Evolutionary conservation across 2,797 vertebrate species (phyloP).

Genomic region (Anabacerthia variegaticeps): DNA sequence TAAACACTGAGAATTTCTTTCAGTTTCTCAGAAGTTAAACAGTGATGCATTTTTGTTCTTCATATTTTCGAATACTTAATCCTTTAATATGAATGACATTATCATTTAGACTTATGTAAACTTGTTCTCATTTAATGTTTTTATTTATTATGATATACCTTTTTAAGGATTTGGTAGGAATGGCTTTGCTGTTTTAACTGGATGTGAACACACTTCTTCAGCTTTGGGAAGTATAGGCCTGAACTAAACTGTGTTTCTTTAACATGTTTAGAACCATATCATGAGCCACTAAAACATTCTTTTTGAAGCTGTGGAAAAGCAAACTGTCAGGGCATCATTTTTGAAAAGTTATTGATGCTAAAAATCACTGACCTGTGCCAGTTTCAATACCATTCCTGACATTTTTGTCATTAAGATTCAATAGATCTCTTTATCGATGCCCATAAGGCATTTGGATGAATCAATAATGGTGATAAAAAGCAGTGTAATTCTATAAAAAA

Average conservation of each 20-base stretch:
- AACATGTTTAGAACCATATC: background rate
- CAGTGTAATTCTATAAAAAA: background rate
- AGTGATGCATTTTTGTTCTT: background rate
- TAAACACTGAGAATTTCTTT: background rate
- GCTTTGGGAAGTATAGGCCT: background rate
- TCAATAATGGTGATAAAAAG: constrained; percentile 51
- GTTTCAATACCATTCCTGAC: background rate
- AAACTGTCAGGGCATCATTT: background rate
- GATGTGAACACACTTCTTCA: background rate
- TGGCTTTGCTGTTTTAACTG: background rate
- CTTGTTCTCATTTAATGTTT: background rate
- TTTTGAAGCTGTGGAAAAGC: background rate
- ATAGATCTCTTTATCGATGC: constrained; percentile 40
- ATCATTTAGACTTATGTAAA: background rate
- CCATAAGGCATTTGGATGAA: constrained; percentile 49
- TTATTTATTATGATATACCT: background rate
- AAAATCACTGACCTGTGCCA: background rate
- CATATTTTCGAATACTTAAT: background rate
- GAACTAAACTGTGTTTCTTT: background rate
- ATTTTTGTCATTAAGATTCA: constrained; percentile 13
- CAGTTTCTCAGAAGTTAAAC: background rate
- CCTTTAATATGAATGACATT: background rate
- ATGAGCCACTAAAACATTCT: background rate
- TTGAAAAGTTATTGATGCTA: background rate
- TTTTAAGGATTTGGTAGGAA: background rate